Conservation (phyloP, 2,113 vertebrate genomes). For the Amphilophus citrinellus region DNA sequence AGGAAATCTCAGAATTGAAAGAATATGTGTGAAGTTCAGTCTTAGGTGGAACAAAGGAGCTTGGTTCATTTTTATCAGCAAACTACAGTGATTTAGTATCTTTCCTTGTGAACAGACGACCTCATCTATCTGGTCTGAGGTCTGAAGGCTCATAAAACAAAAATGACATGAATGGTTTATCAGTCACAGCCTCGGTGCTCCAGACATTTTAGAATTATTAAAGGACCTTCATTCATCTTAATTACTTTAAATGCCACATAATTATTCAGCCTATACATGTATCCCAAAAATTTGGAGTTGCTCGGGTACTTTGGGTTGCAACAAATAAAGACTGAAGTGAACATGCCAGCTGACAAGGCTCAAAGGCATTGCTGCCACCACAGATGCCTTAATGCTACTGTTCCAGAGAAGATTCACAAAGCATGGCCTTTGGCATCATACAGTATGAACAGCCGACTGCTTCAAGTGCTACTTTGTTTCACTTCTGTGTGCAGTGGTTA, state of each 20-base stretch:
- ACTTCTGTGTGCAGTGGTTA: slow-evolving; percentile 16
- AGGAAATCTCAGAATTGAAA: slow-evolving; percentile 8
- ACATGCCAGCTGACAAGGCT: slow-evolving; percentile 39
- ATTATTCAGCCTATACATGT: slow-evolving; percentile 43
- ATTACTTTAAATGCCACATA: slow-evolving; percentile 62
- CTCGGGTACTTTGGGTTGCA: slow-evolving; percentile 11
- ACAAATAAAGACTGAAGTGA: slow-evolving; percentile 22
- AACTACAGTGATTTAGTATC: slow-evolving; percentile 70
- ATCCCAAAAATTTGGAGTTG: neutral
- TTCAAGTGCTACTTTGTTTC: slow-evolving; percentile 53
- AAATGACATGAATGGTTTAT: slow-evolving; percentile 63
- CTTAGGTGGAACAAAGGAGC: slow-evolving; percentile 39
- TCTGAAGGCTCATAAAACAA: slow-evolving; percentile 65
- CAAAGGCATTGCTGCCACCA: slow-evolving; percentile 51
- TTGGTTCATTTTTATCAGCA: slow-evolving; percentile 66
- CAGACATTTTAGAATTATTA: slow-evolving; percentile 56
- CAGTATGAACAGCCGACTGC: slow-evolving; percentile 36
- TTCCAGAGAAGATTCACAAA: slow-evolving; percentile 54
- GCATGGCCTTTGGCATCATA: slow-evolving; percentile 57
- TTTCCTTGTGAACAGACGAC: slow-evolving; percentile 55
- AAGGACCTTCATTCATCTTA: slow-evolving; percentile 55
- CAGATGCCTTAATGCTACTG: slow-evolving; percentile 54
- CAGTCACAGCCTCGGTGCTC: slow-evolving; percentile 51
- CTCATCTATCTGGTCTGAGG: slow-evolving; percentile 65
- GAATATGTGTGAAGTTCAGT: slow-evolving; percentile 39